Base-by-base conservation (phyloP, 2,113 vertebrate genomes). In the Camelus bactrianus region DNA sequence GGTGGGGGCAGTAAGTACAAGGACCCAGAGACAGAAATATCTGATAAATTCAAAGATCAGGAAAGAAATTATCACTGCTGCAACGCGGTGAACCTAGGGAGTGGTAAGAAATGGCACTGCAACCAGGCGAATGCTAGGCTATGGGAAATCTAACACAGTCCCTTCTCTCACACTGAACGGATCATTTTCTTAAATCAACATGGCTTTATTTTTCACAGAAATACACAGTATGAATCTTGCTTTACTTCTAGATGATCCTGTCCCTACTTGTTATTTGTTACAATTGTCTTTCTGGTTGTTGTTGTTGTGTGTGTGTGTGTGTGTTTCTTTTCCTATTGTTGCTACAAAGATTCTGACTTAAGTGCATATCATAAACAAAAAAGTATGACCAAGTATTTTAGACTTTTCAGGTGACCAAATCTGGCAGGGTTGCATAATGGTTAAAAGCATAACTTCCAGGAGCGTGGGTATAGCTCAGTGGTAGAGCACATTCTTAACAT, bases 281-380 rank as follows among this genome's bases (percentile, higher is more conserved):
- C n/a, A 8, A 24, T 46, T 10, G 6, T 70, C 50, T 79, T 79
- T 35, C 56, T 81, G 38, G 38, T 42, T 42, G 38, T 42, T 42
- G 38, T 42, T 42, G 38, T 42, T 35, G 5, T 42, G 38, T 42
- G 38, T 42, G 38, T 42, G 38, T 42, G 38, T 42, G 38, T 42
- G 38, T 42, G 38, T 54, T 35, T 42, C 8, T 52, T 20, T n/a
- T 20, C 24, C 73, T 72, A 0, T n/a, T 46, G n/a, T 58, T 87
- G 28, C 28, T 89, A 92, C 3, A 77, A 58, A 80, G 30, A 95
- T 46, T 89, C 69, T 86, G 65, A 93, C 14, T 91, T 89, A 58
- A 70, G 70, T 75, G 13, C 17, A 30, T 77, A 62, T 42, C 52
- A 90, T 84, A 81, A 95, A 77, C 46, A 72, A 93, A 96, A 96